Conservation (phyloP, 2,797 vertebrate genomes). For the Micropoecilia bifurca region DNA sequence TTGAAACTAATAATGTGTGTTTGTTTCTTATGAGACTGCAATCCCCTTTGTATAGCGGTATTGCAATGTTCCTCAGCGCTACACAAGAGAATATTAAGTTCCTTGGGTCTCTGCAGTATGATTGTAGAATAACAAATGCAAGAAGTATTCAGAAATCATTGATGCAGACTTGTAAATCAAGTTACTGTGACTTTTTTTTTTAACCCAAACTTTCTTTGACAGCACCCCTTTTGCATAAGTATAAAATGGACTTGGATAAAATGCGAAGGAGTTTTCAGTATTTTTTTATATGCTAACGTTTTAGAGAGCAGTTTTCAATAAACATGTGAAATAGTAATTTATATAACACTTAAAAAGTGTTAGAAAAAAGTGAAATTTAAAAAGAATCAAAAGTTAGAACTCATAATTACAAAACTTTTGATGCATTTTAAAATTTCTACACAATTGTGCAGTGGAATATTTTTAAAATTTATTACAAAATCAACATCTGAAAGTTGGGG, state of each 20-base stretch:
- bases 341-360: not conserved
- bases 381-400: not conserved
- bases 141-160: not conserved
- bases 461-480: not conserved
- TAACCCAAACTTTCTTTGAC: not conserved
- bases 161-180: not conserved
- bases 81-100: constrained; percentile 29
- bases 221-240: not conserved
- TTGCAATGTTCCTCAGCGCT: constrained; percentile 14
- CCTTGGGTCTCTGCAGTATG: not conserved
- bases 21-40: constrained; percentile 28
- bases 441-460: not conserved
- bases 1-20: constrained; percentile 45
- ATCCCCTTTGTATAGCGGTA: constrained; percentile 16
- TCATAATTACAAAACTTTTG: not conserved
- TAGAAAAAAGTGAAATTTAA: not conserved
- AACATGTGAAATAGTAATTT: not conserved
- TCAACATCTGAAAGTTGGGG: not conserved
- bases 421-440: not conserved
- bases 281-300: not conserved
- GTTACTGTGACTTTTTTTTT: not conserved
- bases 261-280: not conserved
- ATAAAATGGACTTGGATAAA: not conserved
- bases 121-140: not conserved
- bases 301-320: not conserved